Base-by-base conservation (phyloP, 1,140 invertebrate species). In the Plectrocnemia conspersa region DNA sequence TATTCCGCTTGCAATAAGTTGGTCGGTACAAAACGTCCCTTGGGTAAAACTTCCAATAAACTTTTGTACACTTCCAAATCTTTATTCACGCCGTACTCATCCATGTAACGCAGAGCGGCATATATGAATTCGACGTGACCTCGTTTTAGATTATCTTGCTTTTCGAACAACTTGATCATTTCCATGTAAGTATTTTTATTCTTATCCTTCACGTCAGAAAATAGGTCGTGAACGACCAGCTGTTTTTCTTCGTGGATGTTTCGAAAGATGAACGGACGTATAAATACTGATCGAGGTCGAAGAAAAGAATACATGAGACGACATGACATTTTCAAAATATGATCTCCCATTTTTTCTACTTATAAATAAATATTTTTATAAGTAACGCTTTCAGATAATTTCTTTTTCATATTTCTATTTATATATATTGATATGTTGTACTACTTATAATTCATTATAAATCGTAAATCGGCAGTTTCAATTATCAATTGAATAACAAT, bases 41-140 rank as follows among this genome's bases (percentile, higher is more conserved):
- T 93, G 0, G 97, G 96, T 68, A 99, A 84, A 11, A 98, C 80
- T 68, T 96, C 82, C 15, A 98, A 73, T 19, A 99, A 58, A 27
- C 81, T 77, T 74, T 97, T 98, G 67, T 99, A 99, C 0, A 84
- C 81, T 64, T 93, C 88, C 10, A 98, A 64, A 75, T 99, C 95
- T 67, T 87, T 85, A 36, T 95, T 79, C 0, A 94, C 88, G 0
- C 86, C 87, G 77, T 92, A 98, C 38, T 89, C 84, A 61, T 95
- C 81, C 88, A 99, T 89, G 61, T 88, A 79, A 36, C 83, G 82
- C 21, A 98, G 65, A 0, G 94, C 93, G 1, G 87, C 79, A 66
- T 91, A 85, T 59, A 98, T 93, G 72, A 99, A 99, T 64, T 97
- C 89, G 1, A 96, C 88, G 70, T 95, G 89, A 24, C 90, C 91